Conservation (phyloP, 2,113 vertebrate species). For the Podocnemis expansa region DNA sequence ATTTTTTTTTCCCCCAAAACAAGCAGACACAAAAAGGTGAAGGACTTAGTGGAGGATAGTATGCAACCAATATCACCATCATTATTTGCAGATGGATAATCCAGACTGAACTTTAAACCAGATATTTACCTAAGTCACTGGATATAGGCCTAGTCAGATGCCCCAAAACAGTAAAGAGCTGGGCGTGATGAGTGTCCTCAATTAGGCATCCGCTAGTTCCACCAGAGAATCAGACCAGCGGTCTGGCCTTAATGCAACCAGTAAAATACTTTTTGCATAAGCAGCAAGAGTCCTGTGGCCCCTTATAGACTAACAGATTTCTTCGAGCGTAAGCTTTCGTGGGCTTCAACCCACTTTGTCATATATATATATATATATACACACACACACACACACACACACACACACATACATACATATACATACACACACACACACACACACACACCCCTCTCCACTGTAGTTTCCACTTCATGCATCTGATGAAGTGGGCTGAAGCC, state of each 20-base stretch:
- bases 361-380: no score
- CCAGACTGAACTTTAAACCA: not conserved
- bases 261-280: not conserved
- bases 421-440: no score
- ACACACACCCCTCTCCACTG: no score
- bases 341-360: no score
- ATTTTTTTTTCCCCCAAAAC: no score
- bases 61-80: not conserved
- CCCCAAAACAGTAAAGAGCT: not conserved
- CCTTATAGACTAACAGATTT: no score
- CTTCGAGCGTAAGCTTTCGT: no score
- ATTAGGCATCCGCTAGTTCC: not conserved
- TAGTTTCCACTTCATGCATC: no score
- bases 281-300: no score
- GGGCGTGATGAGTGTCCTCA: not conserved
- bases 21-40: not conserved
- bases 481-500: no score
- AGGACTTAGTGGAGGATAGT: not conserved
- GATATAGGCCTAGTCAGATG: not conserved
- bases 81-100: not conserved
- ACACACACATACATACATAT: no score
- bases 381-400: no score
- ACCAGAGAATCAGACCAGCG: not conserved
- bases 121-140: not conserved
- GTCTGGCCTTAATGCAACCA: not conserved